Percentiles rank a stretch among this genome's conserved stretches.
These are phyloP conservation scores for Raphicerus campestris DNA, from an alignment of 2,113 vertebrate species.

Conservation along the genomic window DNA sequence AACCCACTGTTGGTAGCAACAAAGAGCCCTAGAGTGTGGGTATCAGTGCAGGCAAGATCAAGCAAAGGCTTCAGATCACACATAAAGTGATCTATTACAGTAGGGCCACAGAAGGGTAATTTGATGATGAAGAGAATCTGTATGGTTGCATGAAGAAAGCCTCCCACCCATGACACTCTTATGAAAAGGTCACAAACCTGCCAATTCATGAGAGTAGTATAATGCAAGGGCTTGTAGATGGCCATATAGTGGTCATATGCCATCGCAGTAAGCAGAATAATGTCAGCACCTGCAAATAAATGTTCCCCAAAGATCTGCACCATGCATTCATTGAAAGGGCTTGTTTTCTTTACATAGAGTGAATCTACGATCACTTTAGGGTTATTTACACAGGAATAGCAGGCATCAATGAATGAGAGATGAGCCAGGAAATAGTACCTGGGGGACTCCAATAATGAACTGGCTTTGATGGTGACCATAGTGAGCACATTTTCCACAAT, in stretches of 20 bases:
- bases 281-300: not conserved
- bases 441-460: not conserved
- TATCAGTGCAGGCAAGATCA: not conserved
- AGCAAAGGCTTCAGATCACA: not conserved
- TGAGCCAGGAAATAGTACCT: not conserved
- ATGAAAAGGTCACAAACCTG: not conserved
- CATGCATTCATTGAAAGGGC: not conserved
- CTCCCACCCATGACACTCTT: not conserved
- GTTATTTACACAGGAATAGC: not conserved
- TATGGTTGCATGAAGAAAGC: not conserved
- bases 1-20: not conserved
- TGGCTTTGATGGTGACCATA: not conserved
- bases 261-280: not conserved
- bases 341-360: conserved; percentile 48
- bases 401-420: not conserved
- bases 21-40: not conserved
- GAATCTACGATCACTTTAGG: conserved; percentile 56
- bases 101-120: not conserved
- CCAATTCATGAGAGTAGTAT: not conserved
- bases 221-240: not conserved
- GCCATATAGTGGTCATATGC: not conserved
- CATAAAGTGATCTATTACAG: not conserved
- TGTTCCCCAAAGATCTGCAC: not conserved
- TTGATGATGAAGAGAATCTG: not conserved
- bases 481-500: not conserved